Evolutionary conservation across 2,888 invertebrate genomes (phyloP), one percentile per base, ranked within the genome.

Genomic region (Iselma pallidipennis): DNA sequence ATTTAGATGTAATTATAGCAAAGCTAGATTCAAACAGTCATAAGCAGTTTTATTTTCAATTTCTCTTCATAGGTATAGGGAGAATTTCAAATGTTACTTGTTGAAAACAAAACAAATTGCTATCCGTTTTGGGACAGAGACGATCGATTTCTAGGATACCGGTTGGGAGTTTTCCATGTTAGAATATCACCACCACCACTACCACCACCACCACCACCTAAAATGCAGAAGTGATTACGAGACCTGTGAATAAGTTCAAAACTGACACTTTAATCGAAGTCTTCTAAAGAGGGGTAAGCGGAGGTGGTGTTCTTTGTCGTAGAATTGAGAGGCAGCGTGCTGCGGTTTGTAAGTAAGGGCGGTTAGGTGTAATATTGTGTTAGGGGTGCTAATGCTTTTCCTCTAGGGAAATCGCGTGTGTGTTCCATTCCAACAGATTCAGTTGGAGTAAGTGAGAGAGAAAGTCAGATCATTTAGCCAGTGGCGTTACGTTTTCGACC

Each of bases 321-420:
- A 2, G 56, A 52, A 53, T 59, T 26, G 50, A 66, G 66, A 65
- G 64, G 66, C 68, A 29, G 65, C 64, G 67, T 66, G 68, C 66
- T 67, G 70, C 58, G 72, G 73, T 73, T 73, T 70, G 71, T 71
- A 72, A 70, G 73, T 66, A 61, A 66, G 59, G 29, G 68, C 67
- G 72, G 71, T 72, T 74, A 70, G 69, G 68, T 71, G 70, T 73
- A 73, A 73, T 74, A 74, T 74, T 74, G 70, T 71, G 71, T 74
- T 73, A 71, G 70, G 71, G 71, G 74, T 71, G 74, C 71, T 74
- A 74, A 74, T 74, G 73, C 72, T 63, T 70, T 73, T 66, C 68
- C 74, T 70, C 71, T 57, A 56, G 74, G 72, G 72, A 72, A 74
- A 74, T 74, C 71, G 73, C 73, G 72, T 72, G 71, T 71, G 69